These are phyloP conservation scores for Fregata magnificens DNA, from an alignment of 2,113 vertebrate genomes.

Conservation along the genomic window DNA sequence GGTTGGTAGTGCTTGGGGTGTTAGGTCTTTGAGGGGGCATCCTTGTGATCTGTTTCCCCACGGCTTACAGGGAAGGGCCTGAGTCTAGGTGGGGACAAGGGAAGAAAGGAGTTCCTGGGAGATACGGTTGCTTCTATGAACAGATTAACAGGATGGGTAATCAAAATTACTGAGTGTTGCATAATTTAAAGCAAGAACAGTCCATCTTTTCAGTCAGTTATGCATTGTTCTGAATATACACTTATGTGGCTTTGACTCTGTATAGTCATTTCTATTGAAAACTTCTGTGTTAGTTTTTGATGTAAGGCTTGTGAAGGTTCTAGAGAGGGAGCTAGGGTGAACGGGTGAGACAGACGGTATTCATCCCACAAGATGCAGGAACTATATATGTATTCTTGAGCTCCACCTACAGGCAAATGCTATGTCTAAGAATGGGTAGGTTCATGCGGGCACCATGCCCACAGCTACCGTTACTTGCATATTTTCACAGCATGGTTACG, in stretches of 20 bases:
- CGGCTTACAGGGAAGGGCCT: not conserved
- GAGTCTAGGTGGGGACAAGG: not conserved
- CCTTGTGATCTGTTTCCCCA: not conserved
- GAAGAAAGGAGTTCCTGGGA: not conserved
- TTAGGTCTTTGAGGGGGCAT: accelerated
- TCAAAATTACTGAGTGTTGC: not conserved
- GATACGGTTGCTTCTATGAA: accelerated
- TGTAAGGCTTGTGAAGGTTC: not conserved
- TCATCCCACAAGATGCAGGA: not conserved
- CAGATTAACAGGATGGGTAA: not conserved
- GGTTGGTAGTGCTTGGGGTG: not conserved
- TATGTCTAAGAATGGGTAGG: not conserved
- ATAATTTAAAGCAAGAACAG: not conserved
- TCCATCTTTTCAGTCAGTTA: not conserved
- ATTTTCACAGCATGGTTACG: not conserved
- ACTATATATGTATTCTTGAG: not conserved
- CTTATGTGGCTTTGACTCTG: not conserved
- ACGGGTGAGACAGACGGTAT: accelerated
- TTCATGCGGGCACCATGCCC: not conserved
- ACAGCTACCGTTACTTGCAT: not conserved
- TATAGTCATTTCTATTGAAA: not conserved
- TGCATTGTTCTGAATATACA: not conserved
- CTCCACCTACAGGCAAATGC: slow-evolving; percentile 1
- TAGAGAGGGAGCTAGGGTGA: not conserved
- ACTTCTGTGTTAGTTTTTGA: not conserved